Percentiles rank a stretch among this genome's conserved stretches.
These are phyloP conservation scores for Cremastobaeus sp. DNA, from an alignment of 2,888 invertebrate genomes.

Conservation along the genomic window DNA sequence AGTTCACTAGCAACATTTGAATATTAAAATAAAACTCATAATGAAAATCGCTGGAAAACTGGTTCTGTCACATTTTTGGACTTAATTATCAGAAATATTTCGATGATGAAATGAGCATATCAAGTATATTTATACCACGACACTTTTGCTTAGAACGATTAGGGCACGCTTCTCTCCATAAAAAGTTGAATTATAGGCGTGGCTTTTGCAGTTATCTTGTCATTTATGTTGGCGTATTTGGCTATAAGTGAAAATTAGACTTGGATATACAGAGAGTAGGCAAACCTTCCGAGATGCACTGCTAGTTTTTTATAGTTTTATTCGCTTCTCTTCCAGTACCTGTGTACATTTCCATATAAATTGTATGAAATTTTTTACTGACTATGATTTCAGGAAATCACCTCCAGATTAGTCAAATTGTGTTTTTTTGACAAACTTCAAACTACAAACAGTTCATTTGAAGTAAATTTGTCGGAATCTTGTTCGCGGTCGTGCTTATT, in stretches of 20 bases:
- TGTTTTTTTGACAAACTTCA: too few relatives aligned
- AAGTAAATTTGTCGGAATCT: constrained; percentile 30
- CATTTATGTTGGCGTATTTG: constrained; percentile 72
- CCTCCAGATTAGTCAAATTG: too few relatives aligned
- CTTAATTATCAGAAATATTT: constrained; percentile 38
- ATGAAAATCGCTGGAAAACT: constrained; percentile 22
- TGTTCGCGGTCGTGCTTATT: not conserved
- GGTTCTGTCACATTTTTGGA: constrained; percentile 51
- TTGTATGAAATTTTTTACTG: too few relatives aligned
- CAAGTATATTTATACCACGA: constrained; percentile 30
- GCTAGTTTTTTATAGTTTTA: too few relatives aligned
- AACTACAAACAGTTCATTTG: too few relatives aligned
- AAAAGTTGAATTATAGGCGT: constrained; percentile 55
- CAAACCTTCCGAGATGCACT: constrained; percentile 12
- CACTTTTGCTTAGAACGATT: constrained; percentile 30
- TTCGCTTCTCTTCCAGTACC: too few relatives aligned
- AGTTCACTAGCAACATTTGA: too few relatives aligned
- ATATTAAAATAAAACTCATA: too few relatives aligned
- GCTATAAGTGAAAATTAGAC: constrained; percentile 69
- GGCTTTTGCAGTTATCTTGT: constrained; percentile 51
- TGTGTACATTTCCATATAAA: too few relatives aligned
- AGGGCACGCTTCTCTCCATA: constrained; percentile 17
- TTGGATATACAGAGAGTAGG: constrained; percentile 65
- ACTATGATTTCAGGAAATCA: too few relatives aligned
- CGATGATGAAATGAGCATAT: constrained; percentile 39